Percentiles rank a stretch among this genome's conserved stretches.
phyloP scores from a whole-genome alignment of 1,140 invertebrate species.

The Drosophila prosaltans region DNA sequence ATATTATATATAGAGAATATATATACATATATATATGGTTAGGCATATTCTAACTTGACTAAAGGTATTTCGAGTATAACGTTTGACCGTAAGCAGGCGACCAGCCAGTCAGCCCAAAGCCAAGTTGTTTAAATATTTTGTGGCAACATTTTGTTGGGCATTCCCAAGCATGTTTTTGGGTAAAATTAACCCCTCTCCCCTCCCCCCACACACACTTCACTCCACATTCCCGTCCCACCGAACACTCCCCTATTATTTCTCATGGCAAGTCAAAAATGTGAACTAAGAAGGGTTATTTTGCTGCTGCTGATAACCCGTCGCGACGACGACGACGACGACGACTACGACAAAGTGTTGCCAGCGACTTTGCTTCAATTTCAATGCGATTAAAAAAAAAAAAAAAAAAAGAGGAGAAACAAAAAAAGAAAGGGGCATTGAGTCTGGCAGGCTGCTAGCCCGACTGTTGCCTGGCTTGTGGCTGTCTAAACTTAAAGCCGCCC shows the following conservation, averaged over 20 bases:
- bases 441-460: conserved; percentile 4
- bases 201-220: conserved; percentile 18
- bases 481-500: conserved; percentile 63
- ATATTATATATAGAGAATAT: not conserved
- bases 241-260: too few relatives aligned
- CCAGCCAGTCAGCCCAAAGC: not conserved
- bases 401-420: not conserved
- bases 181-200: conserved; percentile 40
- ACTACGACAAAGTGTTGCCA: conserved; percentile 36
- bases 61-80: not conserved
- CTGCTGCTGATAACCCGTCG: conserved; percentile 19
- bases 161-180: conserved; percentile 13
- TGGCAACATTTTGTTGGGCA: conserved; percentile 44
- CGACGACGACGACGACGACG: conserved; percentile 16
- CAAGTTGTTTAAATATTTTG: conserved; percentile 46
- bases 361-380: conserved; percentile 47
- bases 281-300: conserved; percentile 37
- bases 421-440: conserved; percentile 8
- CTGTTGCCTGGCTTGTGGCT: conserved; percentile 22
- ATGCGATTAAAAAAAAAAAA: conserved; percentile 42
- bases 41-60: not conserved
- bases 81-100: not conserved
- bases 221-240: too few relatives aligned
- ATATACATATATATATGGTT: not conserved
- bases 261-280: not conserved